These are phyloP conservation scores for Halictus quadricinctus DNA, from an alignment of 2,888 invertebrate species.

Conservation along the genomic window DNA sequence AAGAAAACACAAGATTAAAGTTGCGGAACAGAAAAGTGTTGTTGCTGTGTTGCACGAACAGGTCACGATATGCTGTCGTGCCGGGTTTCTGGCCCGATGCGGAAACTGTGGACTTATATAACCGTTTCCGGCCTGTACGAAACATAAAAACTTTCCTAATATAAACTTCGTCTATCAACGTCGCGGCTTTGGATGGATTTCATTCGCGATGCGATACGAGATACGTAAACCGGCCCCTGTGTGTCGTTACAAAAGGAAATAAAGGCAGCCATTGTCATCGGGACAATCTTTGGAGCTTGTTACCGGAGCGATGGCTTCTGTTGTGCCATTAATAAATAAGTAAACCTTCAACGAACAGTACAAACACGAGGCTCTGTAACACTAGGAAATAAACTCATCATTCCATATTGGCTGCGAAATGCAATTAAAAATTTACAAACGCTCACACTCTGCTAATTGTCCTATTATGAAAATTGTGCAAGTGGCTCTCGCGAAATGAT, in stretches of 20 bases:
- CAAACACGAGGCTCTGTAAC: background rate
- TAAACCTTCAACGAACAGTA: background rate
- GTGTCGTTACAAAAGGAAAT: conserved; percentile 24
- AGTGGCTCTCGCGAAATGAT: background rate
- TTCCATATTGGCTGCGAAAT: background rate
- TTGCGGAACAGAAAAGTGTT: background rate
- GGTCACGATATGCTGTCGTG: conserved; percentile 7
- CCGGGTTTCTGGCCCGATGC: background rate
- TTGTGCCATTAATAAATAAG: background rate
- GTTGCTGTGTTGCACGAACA: background rate
- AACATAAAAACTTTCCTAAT: conserved; percentile 78
- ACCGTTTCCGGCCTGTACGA: conserved; percentile 66
- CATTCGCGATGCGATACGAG: conserved; percentile 67
- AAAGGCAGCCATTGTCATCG: conserved; percentile 10
- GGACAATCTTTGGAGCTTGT: background rate
- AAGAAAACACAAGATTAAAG: background rate
- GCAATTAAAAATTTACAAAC: background rate
- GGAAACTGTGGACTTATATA: conserved; percentile 55
- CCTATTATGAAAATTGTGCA: background rate
- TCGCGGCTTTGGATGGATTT: conserved; percentile 67
- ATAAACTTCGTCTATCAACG: conserved; percentile 75
- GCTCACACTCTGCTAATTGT: no score
- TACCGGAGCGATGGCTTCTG: no score
- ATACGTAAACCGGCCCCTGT: conserved; percentile 50
- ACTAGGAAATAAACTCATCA: background rate